phyloP scores from a whole-genome alignment of 2,888 invertebrate species.

The Coelopa pilipes region DNA sequence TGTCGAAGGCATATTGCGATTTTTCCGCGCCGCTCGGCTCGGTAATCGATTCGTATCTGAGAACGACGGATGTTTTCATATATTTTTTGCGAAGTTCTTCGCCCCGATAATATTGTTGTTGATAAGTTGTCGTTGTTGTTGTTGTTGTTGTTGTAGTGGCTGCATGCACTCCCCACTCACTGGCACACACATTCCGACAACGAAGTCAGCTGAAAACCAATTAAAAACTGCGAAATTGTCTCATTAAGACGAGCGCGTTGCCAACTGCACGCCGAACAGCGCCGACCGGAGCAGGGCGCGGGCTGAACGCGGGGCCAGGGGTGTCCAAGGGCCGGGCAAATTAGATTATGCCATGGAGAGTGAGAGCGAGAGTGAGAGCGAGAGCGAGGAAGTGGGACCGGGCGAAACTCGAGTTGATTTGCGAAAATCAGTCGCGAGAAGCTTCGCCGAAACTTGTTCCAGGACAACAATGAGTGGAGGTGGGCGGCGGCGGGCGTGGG shows the following conservation, averaged over 20 bases:
- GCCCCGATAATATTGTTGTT: neutral
- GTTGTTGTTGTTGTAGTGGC: conserved; percentile 2
- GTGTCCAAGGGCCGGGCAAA: neutral
- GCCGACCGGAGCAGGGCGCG: neutral
- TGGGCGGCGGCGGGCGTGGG: neutral
- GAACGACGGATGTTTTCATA: neutral
- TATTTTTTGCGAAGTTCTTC: neutral
- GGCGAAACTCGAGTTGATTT: neutral
- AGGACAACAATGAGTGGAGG: neutral
- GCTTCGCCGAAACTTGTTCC: neutral
- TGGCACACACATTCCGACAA: too few species aligned
- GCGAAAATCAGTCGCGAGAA: conserved; percentile 6
- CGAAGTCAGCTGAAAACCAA: conserved; percentile 4
- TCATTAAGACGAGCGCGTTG: conserved; percentile 2
- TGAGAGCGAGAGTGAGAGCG: neutral
- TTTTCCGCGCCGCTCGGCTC: neutral
- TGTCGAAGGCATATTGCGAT: conserved; percentile 10
- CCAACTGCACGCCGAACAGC: neutral
- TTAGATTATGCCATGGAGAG: conserved; percentile 4
- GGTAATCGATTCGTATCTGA: conserved; percentile 1
- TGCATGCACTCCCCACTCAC: neutral
- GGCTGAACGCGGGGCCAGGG: neutral
- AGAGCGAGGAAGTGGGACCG: neutral
- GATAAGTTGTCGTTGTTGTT: conserved; percentile 9
- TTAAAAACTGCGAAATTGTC: conserved; percentile 17